Base-by-base conservation (phyloP, 1,140 invertebrate genomes). In the Charaxes varanes region DNA sequence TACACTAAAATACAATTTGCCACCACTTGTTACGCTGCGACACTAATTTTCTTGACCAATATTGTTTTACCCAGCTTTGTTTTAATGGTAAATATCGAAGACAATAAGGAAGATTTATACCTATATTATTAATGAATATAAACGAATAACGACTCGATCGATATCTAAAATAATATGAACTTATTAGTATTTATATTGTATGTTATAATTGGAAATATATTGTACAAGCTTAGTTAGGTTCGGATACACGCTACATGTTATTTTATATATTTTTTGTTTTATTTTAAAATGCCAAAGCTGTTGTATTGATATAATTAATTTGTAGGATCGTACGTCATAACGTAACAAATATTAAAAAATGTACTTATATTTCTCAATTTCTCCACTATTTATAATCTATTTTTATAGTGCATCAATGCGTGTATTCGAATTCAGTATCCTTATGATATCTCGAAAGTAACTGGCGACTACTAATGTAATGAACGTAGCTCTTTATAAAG, bases 51-150 rank as follows among this genome's bases (percentile, higher is more conserved):
- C 53, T 56, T 50, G 55, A 54, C 44, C 44, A 38, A 49, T 50
- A 42, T 57, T 53, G 43, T 55, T 66, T 53, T 57, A 49, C 60
- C 69, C 66, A 53, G 69, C 64, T 70, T 73, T 60, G 57, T 77
- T 77, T 63, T 58, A 58, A 72, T 68, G 58, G 64, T 70, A 60
- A 72, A 78, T 63, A 67, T 72, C 76, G 70, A 82, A 79, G 78
- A 82, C 78, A 82, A 82, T 82, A 82, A 82, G 69, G 71, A 70
- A 82, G 71, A 79, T 72, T 78, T 78, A 72, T 82, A 82, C 65
- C 62, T 79, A 78, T 79, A 78, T 69, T 63, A 78, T 69, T 65
- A 74, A 74, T 61, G 54, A 67, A 69, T 68, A 61, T 71, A 67
- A 73, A 69, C 62, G 61, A 81, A 58, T 51, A 64, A 66, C 54